Percentiles rank a stretch among this genome's conserved stretches.
phyloP scores from a whole-genome alignment of 2,797 vertebrate genomes.

The Yasuhikotakia modesta region DNA sequence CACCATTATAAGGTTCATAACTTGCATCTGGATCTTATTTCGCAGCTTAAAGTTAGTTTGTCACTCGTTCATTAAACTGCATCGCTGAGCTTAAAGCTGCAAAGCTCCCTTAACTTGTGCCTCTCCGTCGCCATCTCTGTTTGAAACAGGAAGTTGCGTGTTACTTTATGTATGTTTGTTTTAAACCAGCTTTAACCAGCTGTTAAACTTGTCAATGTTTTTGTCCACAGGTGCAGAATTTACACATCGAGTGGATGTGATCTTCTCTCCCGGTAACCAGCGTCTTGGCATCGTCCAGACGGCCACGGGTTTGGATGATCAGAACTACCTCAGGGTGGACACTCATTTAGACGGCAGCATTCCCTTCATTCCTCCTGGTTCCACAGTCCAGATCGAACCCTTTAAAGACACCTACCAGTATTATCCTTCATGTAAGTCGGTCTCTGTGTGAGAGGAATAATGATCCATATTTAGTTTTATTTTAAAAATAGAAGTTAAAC shows the following conservation, averaged over 20 bases:
- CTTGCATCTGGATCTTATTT: conserved; percentile 51
- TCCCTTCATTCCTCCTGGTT: conserved; percentile 80
- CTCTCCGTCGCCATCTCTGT: too few species aligned
- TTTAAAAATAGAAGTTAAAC: too few species aligned
- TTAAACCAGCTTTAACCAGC: neutral
- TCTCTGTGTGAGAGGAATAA: too few species aligned
- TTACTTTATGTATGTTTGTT: too few species aligned
- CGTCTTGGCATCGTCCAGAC: conserved; percentile 82
- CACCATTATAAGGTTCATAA: conserved; percentile 34
- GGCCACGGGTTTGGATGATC: conserved; percentile 82
- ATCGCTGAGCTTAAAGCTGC: conserved; percentile 7
- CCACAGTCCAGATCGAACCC: conserved; percentile 81
- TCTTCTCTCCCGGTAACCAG: conserved; percentile 87
- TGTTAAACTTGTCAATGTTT: neutral
- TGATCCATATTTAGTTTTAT: too few species aligned
- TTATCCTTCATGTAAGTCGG: conserved; percentile 84
- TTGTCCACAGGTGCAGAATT: conserved; percentile 84
- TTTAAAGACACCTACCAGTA: conserved; percentile 90
- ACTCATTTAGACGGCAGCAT: conserved; percentile 83
- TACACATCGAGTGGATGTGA: conserved; percentile 80
- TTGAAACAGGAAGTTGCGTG: too few species aligned
- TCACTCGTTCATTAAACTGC: neutral
- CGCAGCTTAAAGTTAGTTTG: conserved; percentile 12
- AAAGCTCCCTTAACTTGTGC: too few species aligned
- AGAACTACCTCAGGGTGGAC: conserved; percentile 86